Conservation (phyloP, 2,113 vertebrate species). For the Pituophis catenifer region DNA sequence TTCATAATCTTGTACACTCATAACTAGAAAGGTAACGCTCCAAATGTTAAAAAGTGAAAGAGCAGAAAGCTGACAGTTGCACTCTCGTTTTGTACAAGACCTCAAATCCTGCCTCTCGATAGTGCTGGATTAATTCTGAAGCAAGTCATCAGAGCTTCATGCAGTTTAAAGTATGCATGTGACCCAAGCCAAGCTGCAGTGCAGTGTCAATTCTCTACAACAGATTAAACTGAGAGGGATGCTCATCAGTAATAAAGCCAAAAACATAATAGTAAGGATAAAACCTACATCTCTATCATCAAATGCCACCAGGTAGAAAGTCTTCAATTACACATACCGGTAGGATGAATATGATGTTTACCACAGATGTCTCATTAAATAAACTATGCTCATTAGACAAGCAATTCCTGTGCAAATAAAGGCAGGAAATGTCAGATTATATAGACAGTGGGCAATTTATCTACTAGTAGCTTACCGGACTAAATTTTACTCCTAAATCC, state of each 20-base stretch:
- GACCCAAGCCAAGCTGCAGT: slow-evolving; percentile 47
- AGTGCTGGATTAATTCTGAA: slow-evolving; percentile 60
- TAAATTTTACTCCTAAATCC: slow-evolving; percentile 10
- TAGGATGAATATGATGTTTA: not conserved
- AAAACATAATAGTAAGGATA: slow-evolving; percentile 22
- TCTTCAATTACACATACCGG: not conserved
- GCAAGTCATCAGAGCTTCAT: slow-evolving; percentile 56
- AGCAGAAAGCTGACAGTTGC: slow-evolving; percentile 39
- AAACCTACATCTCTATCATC: slow-evolving; percentile 14
- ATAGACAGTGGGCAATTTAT: not conserved
- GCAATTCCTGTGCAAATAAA: not conserved
- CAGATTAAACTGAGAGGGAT: slow-evolving; percentile 53
- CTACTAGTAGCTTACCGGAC: not conserved
- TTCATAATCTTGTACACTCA: slow-evolving; percentile 60
- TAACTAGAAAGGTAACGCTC: slow-evolving; percentile 43
- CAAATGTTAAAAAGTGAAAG: slow-evolving; percentile 14
- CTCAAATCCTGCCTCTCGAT: slow-evolving; percentile 60
- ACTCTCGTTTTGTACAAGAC: slow-evolving; percentile 54
- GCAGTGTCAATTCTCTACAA: slow-evolving; percentile 29
- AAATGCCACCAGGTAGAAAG: not conserved
- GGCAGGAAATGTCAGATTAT: not conserved
- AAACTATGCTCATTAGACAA: slow-evolving; percentile 13
- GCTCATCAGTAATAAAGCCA: slow-evolving; percentile 40
- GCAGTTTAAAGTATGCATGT: slow-evolving; percentile 43
- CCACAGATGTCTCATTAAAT: slow-evolving; percentile 7